Evolutionary conservation across 2,888 invertebrate genomes (phyloP).

Genomic region (Muscina levida): DNA sequence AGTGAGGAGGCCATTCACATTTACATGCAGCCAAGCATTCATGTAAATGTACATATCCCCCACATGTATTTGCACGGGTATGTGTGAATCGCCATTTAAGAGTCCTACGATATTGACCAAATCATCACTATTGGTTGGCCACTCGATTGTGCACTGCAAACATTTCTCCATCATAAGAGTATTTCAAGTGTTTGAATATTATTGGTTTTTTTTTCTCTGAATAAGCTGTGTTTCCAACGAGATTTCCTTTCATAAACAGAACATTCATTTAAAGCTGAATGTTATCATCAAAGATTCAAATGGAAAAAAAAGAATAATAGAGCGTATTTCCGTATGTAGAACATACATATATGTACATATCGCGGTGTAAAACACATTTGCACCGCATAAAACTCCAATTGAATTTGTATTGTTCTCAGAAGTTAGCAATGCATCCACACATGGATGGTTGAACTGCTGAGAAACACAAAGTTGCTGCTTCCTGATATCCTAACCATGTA

Average conservation of each 20-base stretch:
- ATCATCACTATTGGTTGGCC: slow-evolving; percentile 10
- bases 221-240: slow-evolving; percentile 44
- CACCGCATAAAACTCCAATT: too few relatives aligned
- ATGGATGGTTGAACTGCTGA: too few relatives aligned
- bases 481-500: too few relatives aligned
- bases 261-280: slow-evolving; percentile 43
- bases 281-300: slow-evolving; percentile 5
- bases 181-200: slow-evolving; percentile 52
- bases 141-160: slow-evolving; percentile 6
- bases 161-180: slow-evolving; percentile 43
- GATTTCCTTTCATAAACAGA: slow-evolving; percentile 59
- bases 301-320: slow-evolving; percentile 1
- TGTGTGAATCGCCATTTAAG: neutral
- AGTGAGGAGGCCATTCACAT: too few relatives aligned
- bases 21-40: slow-evolving; percentile 2
- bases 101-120: slow-evolving; percentile 35
- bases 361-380: too few relatives aligned
- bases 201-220: too few relatives aligned
- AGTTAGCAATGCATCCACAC: too few relatives aligned
- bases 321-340: too few relatives aligned
- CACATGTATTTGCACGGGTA: neutral
- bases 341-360: too few relatives aligned
- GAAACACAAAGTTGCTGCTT: too few relatives aligned
- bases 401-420: slow-evolving; percentile 30
- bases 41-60: slow-evolving; percentile 30